phyloP scores from a whole-genome alignment of 2,888 invertebrate species.

The Tachina lurida region DNA sequence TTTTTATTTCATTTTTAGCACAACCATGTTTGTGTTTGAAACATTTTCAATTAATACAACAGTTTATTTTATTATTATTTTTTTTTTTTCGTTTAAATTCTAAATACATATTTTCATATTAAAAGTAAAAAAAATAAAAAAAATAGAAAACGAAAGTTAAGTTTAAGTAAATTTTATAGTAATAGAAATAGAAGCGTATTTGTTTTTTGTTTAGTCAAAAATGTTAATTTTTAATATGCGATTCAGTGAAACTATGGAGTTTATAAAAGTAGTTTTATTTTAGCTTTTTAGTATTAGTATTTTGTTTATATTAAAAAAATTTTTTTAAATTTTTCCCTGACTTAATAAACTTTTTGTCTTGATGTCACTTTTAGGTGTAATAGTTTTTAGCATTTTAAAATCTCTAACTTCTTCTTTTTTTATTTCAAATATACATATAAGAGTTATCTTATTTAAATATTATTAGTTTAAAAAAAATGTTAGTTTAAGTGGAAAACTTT shows the following conservation, averaged over 20 bases:
- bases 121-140: conserved; percentile 46
- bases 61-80: conserved; percentile 40
- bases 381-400: conserved; percentile 25
- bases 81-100: conserved; percentile 38
- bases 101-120: conserved; percentile 36
- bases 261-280: background rate
- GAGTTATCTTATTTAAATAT: too few relatives aligned
- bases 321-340: conserved; percentile 62
- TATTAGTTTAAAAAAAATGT: too few relatives aligned
- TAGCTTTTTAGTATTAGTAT: background rate
- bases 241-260: background rate
- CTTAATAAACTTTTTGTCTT: conserved; percentile 28
- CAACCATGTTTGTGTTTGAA: conserved; percentile 74
- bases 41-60: conserved; percentile 66
- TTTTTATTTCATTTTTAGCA: conserved; percentile 68
- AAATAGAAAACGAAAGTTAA: conserved; percentile 10
- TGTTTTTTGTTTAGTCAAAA: conserved; percentile 21
- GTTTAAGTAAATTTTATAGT: background rate
- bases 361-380: conserved; percentile 16
- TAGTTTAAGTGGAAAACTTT: too few relatives aligned
- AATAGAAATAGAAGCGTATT: conserved; percentile 51
- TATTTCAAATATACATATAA: background rate
- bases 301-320: conserved; percentile 1
- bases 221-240: conserved; percentile 10
- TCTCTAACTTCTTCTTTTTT: too few relatives aligned